Evolutionary conservation across 2,113 vertebrate genomes (phyloP).

Genomic region (Sapajus apella): DNA sequence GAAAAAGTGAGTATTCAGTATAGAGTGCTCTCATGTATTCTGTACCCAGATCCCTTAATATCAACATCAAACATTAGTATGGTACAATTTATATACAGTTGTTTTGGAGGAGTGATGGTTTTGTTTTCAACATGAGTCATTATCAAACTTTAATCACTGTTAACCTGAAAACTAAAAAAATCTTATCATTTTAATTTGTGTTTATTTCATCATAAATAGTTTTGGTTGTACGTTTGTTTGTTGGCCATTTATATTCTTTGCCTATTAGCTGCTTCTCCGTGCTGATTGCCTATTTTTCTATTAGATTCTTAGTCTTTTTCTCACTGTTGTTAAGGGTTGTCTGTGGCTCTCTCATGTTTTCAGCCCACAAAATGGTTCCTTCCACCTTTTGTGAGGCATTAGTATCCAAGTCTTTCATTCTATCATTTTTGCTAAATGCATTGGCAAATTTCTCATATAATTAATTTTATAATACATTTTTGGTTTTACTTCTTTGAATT

Average conservation of each 20-base stretch:
- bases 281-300: background rate
- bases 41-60: background rate
- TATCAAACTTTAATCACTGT: background rate
- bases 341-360: background rate
- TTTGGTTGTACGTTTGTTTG: background rate
- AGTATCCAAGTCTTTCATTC: too few relatives aligned
- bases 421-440: background rate
- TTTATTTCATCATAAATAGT: background rate
- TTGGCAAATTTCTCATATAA: background rate
- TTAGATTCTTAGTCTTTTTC: background rate
- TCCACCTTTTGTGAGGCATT: too few relatives aligned
- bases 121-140: background rate
- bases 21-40: background rate
- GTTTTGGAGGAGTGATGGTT: background rate
- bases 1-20: background rate
- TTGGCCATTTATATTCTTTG: background rate
- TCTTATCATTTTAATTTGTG: background rate
- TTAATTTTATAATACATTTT: background rate
- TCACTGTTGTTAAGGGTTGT: background rate
- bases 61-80: background rate
- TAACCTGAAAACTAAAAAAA: background rate
- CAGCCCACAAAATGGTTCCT: too few relatives aligned
- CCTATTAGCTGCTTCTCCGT: background rate
- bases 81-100: background rate
- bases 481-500: background rate